Base-by-base conservation (phyloP, 2,888 invertebrate genomes). In the Lepetodrilus schrolli region DNA sequence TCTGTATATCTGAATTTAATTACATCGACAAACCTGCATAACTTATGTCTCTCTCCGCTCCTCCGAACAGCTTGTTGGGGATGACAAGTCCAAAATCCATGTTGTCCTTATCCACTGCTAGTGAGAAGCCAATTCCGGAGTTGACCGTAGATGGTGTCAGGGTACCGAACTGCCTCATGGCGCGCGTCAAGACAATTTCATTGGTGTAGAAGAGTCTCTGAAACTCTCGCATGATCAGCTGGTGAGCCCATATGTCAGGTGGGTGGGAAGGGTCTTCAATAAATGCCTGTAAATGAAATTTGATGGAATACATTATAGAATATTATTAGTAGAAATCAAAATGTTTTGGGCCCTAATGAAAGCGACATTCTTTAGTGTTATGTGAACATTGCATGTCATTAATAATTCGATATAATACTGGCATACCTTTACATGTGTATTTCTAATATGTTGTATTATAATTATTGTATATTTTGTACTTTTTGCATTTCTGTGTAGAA, bases 181-280 rank as follows among this genome's bases (percentile, higher is more conserved):
- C 78, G 17, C 87, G 74, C 10, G 70, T 72, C 51, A 75, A 78
- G 4, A 72, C 70, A 5, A 81, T 82, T 0, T 58, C 48, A 36
- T 70, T 78, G 5, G 80, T 78, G 17, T 65, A 47, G 20, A 80
- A 74, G 5, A 58, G 70, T 8, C 74, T 38, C 30, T 77, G 69
- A 1, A 85, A 69, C 30, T 82, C 80, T 13, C 78, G 75, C 23
- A 75, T 37, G 1, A 85, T 75, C 4, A 72, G 73, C 26, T 80
- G 69, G 73, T 88, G 86, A 3, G 87, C 84, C 87, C 87, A 87
- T 17, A 88, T 79, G 23, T 84, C 80, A 0, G 85, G 86, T 0
- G 79, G 76, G 13, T 76, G 77, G 0, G 51, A 38, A 1, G 73
- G 74, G 48, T 85, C 77, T 70, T 84, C 85, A 0, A 83, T 77